Evolutionary conservation across 2,888 invertebrate genomes (phyloP), one percentile per base, ranked within the genome.

Genomic region (Dorcus parallelipipedus): DNA sequence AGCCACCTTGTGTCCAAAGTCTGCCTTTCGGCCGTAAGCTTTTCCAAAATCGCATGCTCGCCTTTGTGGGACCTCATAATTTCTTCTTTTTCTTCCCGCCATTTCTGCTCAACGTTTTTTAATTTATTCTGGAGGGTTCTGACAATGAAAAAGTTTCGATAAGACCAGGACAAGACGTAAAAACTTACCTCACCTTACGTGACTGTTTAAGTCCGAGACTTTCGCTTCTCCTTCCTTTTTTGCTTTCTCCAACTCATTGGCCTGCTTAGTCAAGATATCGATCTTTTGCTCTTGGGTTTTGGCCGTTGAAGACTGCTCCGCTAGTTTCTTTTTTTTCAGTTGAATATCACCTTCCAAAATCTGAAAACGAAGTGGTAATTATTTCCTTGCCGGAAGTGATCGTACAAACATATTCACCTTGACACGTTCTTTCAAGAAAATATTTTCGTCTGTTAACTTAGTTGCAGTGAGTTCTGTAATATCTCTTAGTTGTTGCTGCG

Each of bases 191-290:
- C 65, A 74, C 75, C 67, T 71, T 1, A 74, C 45, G 63, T 73
- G 74, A 54, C 63, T 71, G 17, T 67, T 67, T 9, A 73, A 67
- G 64, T 71, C 78, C 4, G 61, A 67, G 38, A 74, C 69, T 62
- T 75, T 75, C n/a, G 71, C 73, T 61, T 80, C 78, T 9, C 72
- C 62, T n/a, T 78, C 77, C 26, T 76, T 74, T 20, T 76, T 77
- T 40, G 78, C 78, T 38, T 73, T 75, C 63, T 82, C 78, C 38
- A 80, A 64, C 10, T 81, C 79, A 42, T 78, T 74, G 2, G 80
- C 69, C 68, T 81, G 79, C 58, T 71, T 70, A 60, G 75, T 78
- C 47, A 81, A 65, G 59, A 67, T 56, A 54, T 79, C 79, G 14
- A 80, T 70, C 63, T 80, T 80, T 62, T 79, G 76, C 23, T 79